Conservation (phyloP, 64 coral and sea anemone species). For the Hydrozoanthus tunicans region DNA sequence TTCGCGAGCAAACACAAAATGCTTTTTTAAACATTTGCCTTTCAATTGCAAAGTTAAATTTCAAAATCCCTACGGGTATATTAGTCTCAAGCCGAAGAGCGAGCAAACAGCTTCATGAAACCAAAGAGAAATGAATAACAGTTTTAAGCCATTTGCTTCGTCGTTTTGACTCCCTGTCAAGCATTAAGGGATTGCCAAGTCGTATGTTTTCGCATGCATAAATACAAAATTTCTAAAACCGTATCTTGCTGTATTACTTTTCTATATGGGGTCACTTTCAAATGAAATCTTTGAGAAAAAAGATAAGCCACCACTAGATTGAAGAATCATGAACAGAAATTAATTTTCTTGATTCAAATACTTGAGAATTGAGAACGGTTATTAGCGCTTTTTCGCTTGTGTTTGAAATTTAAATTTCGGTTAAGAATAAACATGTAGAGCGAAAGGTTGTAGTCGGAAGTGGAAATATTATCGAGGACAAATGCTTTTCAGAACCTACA, state of each 20-base stretch:
- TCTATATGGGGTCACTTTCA: not conserved
- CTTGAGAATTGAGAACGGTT: not conserved
- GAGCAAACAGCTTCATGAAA: too few species aligned
- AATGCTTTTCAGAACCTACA: not conserved
- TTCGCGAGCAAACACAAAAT: slow-evolving; percentile 33
- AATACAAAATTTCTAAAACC: slow-evolving; percentile 5
- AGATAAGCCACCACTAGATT: not conserved
- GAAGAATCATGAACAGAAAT: not conserved
- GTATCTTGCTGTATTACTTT: not conserved
- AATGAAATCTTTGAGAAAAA: not conserved
- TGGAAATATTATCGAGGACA: not conserved
- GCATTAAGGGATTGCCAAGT: slow-evolving; percentile 34
- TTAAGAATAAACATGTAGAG: slow-evolving; percentile 42
- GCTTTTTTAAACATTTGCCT: not conserved
- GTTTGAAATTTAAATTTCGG: slow-evolving; percentile 54
- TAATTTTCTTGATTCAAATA: not conserved
- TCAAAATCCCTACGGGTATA: not conserved
- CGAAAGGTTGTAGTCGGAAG: not conserved
- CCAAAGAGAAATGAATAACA: not conserved
- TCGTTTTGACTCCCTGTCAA: slow-evolving; percentile 14
- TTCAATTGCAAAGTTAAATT: not conserved
- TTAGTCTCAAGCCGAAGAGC: too few species aligned
- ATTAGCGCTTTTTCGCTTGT: slow-evolving; percentile 37
- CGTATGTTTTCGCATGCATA: slow-evolving; percentile 34
- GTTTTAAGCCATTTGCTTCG: not conserved